A percentile compares a stretch with the other conserved stretches of the same genome.
Evolutionary conservation across 2,888 invertebrate genomes (phyloP).

Genomic region (Volucella zonaria): DNA sequence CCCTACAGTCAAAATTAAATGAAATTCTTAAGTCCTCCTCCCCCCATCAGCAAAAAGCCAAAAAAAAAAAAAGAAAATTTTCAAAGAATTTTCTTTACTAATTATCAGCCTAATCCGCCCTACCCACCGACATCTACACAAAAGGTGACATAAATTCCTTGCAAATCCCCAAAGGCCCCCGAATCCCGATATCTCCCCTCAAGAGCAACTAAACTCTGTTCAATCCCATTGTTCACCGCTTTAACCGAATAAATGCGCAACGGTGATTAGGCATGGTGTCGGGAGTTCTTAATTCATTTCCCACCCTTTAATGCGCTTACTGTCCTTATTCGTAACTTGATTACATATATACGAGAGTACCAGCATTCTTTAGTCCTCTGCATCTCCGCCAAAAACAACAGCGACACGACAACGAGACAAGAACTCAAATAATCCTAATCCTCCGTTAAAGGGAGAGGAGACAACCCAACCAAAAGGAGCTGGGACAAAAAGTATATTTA

Average conservation of each 20-base stretch:
- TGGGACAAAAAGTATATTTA: neutral
- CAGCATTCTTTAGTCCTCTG: neutral
- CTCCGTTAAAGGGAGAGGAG: neutral
- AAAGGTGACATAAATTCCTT: constrained; percentile 30
- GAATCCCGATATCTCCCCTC: constrained; percentile 14
- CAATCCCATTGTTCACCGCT: constrained; percentile 18
- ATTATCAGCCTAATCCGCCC: constrained; percentile 30
- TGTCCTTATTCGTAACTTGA: constrained; percentile 18
- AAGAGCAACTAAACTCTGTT: neutral
- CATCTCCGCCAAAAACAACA: constrained; percentile 11
- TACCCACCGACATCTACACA: neutral
- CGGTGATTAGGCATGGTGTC: constrained; percentile 42
- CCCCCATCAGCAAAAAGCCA: no score
- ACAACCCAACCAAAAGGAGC: neutral
- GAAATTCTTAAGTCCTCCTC: neutral
- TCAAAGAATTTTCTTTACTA: constrained; percentile 22
- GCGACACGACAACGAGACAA: constrained; percentile 12
- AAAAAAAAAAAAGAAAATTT: neutral
- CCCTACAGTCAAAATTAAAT: neutral
- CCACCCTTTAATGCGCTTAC: constrained; percentile 51
- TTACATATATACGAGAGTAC: neutral
- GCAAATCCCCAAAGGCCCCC: constrained; percentile 11
- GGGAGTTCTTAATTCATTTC: constrained; percentile 28
- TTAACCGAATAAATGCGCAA: constrained; percentile 47
- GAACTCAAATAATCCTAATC: constrained; percentile 52